These are phyloP conservation scores for Amazona guildingii DNA, from an alignment of 2,113 vertebrate genomes.

Conservation along the genomic window DNA sequence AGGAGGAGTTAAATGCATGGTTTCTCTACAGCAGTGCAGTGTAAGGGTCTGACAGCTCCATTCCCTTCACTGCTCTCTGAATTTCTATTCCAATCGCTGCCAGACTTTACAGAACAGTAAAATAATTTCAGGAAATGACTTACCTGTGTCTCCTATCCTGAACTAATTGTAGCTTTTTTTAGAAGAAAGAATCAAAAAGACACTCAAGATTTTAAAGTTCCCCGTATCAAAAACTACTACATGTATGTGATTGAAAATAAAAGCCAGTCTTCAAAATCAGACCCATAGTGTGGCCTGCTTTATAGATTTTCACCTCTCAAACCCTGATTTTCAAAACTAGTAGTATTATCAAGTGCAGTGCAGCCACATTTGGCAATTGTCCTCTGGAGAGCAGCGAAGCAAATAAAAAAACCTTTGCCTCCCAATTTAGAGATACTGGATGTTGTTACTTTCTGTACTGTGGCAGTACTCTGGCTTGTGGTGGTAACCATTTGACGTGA, in stretches of 20 bases:
- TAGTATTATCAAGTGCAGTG: not conserved
- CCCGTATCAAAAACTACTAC: slow-evolving; percentile 78
- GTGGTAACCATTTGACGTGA: not conserved
- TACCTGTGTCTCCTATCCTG: not conserved
- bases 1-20: slow-evolving; percentile 61
- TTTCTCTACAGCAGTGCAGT: slow-evolving; percentile 59
- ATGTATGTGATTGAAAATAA: slow-evolving; percentile 86
- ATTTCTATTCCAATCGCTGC: slow-evolving; percentile 58
- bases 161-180: not conserved
- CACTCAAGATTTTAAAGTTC: slow-evolving; percentile 81
- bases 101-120: slow-evolving; percentile 23
- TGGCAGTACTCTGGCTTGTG: not conserved
- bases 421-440: not conserved
- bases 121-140: slow-evolving; percentile 65
- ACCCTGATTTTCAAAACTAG: not conserved
- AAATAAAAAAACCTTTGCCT: not conserved
- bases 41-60: not conserved
- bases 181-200: slow-evolving; percentile 65
- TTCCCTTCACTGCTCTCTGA: not conserved
- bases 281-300: not conserved
- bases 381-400: fast-evolving
- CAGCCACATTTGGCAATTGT: not conserved
- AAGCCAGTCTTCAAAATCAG: slow-evolving; percentile 62
- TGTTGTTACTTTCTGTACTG: not conserved
- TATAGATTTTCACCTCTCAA: not conserved